Base-by-base conservation (phyloP, 2,888 invertebrate species). In the Mimachlamys varia region DNA sequence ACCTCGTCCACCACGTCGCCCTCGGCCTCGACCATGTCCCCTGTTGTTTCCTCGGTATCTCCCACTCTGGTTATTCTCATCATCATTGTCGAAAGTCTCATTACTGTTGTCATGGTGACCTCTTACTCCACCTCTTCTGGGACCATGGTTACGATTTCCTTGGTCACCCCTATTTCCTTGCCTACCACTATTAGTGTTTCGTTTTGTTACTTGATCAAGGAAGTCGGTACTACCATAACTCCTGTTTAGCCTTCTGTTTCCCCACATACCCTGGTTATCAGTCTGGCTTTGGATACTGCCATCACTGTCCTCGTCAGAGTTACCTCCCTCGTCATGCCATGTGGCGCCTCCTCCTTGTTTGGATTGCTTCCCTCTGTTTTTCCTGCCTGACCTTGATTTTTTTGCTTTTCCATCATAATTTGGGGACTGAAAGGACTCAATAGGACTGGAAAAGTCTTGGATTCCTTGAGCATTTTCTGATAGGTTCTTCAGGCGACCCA, bases 401-500 rank as follows among this genome's bases (percentile, higher is more conserved):
- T 33, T 27, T 5, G 33, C 12, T 33, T 27, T 22, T 76, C 33
- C 33, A 0, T 7, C 27, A 12, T 76, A 13, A 22, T 76, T 15
- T 76, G 27, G 2, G 33, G 4, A 15, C 7, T 76, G 76, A 76
- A 22, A 3, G 7, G 33, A 76, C 22, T 19, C 12, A 12, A 27
- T 27, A 13, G 76, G 76, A 76, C 27, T 76, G 33, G 33, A 7
- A 27, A 76, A 76, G 33, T 33, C 76, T 76, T 1, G 76, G 76
- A 76, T 76, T 76, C 76, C 76, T 76, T 76, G 27, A 33, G 76
- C 76, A 76, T 76, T 76, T 76, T 76, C 76, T 76, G 76, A 76
- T 12, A 76, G 33, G 27, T 27, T 27, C 33, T 27, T 76, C 76
- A 76, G 33, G 76, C 33, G 33, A 1, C 33, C 33, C 33, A 76